Base-by-base conservation (phyloP, 2,888 invertebrate species). In the Serripes groenlandicus region DNA sequence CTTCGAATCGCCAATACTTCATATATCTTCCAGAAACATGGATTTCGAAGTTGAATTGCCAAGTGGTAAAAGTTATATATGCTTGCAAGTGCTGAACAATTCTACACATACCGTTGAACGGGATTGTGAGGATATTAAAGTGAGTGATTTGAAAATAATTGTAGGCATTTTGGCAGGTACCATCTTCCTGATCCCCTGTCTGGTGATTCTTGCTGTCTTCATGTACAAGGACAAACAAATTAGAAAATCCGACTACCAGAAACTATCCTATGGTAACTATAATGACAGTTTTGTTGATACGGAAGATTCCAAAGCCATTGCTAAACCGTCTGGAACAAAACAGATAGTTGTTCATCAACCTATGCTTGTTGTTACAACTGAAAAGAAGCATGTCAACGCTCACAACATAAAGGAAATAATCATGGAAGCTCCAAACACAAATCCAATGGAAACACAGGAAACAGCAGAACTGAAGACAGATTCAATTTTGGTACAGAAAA, bases 131-230 rank as follows among this genome's bases (percentile, higher is more conserved):
- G 23, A 56, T 23, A 30, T 83, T 1, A 68, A 73, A 34, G 35
- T 79, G 3, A 74, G 34, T 28, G 76, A 86, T 49, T 26, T 83
- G 21, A 83, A 83, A 58, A 68, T 77, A 18, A 37, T 83, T 7
- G 71, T 83, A n/a, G 86, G 86, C 28, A 81, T 86, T 62, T 42
- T 86, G 26, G 86, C 86, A 26, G 86, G 86, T 18, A 37, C 62
- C 0, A 74, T 86, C 15, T 86, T 86, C 62, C 66, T 86, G 0
- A 62, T 86, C 21, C 86, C 86, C 2, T 86, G 86, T 28, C 32
- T 78, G 0, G 26, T 78, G 11, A 81, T 54, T 1, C 28, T 86
- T 28, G 49, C 30, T 0, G 76, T 70, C 56, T 78, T 86, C n/a
- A 71, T 83, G 4, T 83, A 78, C 56, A 81, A 86, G 26, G 86